Evolutionary conservation across 2,797 vertebrate genomes (phyloP), one percentile per base, ranked within the genome.

Genomic region (Tragelaphus oryx): DNA sequence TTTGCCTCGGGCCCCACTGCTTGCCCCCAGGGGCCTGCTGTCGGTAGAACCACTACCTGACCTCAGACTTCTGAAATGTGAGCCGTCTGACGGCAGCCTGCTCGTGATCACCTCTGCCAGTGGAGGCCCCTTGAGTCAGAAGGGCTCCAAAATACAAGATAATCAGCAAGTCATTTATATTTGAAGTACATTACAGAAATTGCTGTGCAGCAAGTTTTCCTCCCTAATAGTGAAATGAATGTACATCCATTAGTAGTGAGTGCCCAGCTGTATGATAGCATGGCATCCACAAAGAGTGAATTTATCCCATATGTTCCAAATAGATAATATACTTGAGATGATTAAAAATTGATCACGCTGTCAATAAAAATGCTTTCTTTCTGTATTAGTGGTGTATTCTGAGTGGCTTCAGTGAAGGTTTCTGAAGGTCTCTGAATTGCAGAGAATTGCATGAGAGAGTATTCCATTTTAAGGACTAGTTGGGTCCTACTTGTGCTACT

Each of bases 261-360:
- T 4, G 76, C 57, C 13, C 48, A 33, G 33, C 24, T 65, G 14
- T 8, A 3, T 16, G 8, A 13, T 8, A 13, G 48, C 59, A 7
- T 11, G 5, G 60, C n/a, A 2, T 75, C 18, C 4, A 13, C 24
- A 76, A 50, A 57, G 28, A 55, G 50, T 55, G 76, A 44, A 59
- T 78, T 82, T 75, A 52, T 16, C 89, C 68, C 2, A 0, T 16
- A 9, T 18, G 24, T 54, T 94, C 37, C 76, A 92, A 57, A 62
- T 37, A 90, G 81, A 48, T 59, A 78, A 46, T 86, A n/a, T 33
- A 46, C 41, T 75, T 48, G 48, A 65, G 59, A 87, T 89, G 44
- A 79, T 89, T 87, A 90, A 87, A 95, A n/a, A 83, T 60, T 78
- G 17, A 95, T 81, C 26, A 48, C 33, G 41, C 57, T 87, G 37